These are phyloP conservation scores for Rhorus exstirpatorius DNA, from an alignment of 2,888 invertebrate genomes.

Conservation along the genomic window DNA sequence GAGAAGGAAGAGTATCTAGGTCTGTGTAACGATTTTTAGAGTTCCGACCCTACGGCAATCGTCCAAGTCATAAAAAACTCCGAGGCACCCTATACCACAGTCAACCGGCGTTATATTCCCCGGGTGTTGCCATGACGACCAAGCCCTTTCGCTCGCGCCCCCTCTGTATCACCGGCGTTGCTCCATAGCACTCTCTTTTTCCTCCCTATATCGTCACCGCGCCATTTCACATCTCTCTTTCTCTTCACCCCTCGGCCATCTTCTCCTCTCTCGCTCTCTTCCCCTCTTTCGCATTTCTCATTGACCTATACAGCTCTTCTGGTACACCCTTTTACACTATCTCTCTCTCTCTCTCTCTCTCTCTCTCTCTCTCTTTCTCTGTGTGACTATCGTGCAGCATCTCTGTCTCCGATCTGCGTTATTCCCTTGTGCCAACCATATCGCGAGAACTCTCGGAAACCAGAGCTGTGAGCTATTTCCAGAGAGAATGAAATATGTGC, in stretches of 20 bases:
- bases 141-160: slow-evolving; percentile 79
- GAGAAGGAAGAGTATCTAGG: slow-evolving; percentile 79
- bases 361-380: neutral
- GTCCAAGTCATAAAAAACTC: slow-evolving; percentile 79
- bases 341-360: slow-evolving; percentile 3
- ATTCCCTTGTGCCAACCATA: slow-evolving; percentile 41
- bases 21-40: slow-evolving; percentile 84
- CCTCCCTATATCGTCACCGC: slow-evolving; percentile 64
- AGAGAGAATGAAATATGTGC: slow-evolving; percentile 39
- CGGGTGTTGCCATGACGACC: slow-evolving; percentile 83
- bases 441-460: slow-evolving; percentile 39
- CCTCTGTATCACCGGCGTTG: slow-evolving; percentile 44
- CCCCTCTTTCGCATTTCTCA: slow-evolving; percentile 72
- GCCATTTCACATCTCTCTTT: slow-evolving; percentile 56
- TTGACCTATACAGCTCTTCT: slow-evolving; percentile 79
- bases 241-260: slow-evolving; percentile 21
- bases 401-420: slow-evolving; percentile 61
- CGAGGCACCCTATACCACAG: slow-evolving; percentile 80
- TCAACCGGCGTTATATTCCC: slow-evolving; percentile 73
- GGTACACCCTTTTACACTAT: slow-evolving; percentile 72
- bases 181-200: slow-evolving; percentile 64
- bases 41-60: slow-evolving; percentile 80
- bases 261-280: slow-evolving; percentile 48
- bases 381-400: slow-evolving; percentile 44
- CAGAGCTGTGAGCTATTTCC: slow-evolving; percentile 30